Base-by-base conservation (phyloP, 2,797 vertebrate genomes). In the Schizopygopsis malacanthus region DNA sequence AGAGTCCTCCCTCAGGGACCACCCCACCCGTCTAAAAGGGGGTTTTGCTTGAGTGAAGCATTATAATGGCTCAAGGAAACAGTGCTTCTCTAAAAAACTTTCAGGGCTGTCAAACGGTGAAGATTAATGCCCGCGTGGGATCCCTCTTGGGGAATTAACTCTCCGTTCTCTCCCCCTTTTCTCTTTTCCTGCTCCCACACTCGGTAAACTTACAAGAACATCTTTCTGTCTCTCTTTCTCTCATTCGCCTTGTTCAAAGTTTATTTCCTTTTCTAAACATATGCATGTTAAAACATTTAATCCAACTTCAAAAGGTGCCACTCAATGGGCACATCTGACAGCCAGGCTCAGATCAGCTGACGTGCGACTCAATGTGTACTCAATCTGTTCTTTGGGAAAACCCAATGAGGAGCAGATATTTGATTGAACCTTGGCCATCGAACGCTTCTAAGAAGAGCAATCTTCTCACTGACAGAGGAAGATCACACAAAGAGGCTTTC, bases 61-160 rank as follows among this genome's bases (percentile, higher is more conserved):
- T 94, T 95, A 94, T 95, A 95, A 96, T 95, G 93, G 93, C 94
- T 93, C 88, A 94, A 94, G 95, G 94, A 96, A 95, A 95, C 93
- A 91, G 91, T 87, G 92, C 92, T 95, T 93, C 94, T 95, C 93
- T 92, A 67, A 95, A 93, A 95, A 96, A 94, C 94, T 94, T 94
- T 95, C 91, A 84, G 93, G 94, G 93, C 95, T 95, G 94, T 95
- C 95, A 95, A 91, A 92, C 87, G 89, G 89, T 92, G 93, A 95
- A 95, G 94, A 95, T 95, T 95, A 95, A 96, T 95, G 94, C 91
- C 90, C 83, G 85, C 89, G 91, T 88, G 83, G 85, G 79, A 80
- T 89, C 92, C 94, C 94, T 94, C 93, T 89, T 90, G 93, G 94
- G 94, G 93, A 93, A 92, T 90, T 77, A 87, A 88, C 87, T 89